Evolutionary conservation across 1,140 invertebrate genomes (phyloP).

Genomic region (Hesperophylax magnus): DNA sequence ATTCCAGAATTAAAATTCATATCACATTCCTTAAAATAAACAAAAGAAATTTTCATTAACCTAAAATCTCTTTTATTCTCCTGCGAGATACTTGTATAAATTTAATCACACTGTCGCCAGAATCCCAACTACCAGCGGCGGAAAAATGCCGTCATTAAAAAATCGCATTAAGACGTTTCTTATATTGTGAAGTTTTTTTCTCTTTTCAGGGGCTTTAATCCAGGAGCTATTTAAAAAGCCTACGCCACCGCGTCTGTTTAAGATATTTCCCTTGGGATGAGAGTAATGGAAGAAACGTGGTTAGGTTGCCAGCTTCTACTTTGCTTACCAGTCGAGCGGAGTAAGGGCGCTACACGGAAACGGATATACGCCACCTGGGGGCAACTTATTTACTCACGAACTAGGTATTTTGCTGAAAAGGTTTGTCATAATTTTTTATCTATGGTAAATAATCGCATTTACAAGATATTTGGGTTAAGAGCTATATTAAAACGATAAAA

Average conservation of each 20-base stretch:
- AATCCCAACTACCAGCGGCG: background rate
- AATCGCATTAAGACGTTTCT: conserved; percentile 42
- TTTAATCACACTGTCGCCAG: conserved; percentile 24
- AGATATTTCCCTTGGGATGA: conserved; percentile 52
- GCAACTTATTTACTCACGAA: background rate
- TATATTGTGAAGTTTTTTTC: conserved; percentile 40
- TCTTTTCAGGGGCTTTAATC: conserved; percentile 36
- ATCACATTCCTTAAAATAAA: conserved; percentile 4
- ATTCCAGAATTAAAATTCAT: too few relatives aligned
- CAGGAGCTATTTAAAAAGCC: conserved; percentile 53
- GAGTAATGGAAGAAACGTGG: conserved; percentile 52
- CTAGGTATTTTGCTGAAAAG: background rate
- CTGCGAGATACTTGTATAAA: conserved; percentile 31
- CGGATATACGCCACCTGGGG: background rate
- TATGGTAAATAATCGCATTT: too few relatives aligned
- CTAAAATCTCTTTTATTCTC: conserved; percentile 15
- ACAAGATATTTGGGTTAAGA: too few relatives aligned
- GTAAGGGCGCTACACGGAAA: background rate
- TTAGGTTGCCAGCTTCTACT: conserved; percentile 19
- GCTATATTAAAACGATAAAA: too few relatives aligned
- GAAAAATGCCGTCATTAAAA: conserved; percentile 39
- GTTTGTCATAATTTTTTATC: too few relatives aligned
- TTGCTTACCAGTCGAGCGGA: background rate
- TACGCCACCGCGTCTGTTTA: conserved; percentile 45
- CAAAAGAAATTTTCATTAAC: conserved; percentile 38